Percentiles rank a stretch among this genome's conserved stretches.
phyloP scores from a whole-genome alignment of 2,888 invertebrate genomes.

The Altica lythri region DNA sequence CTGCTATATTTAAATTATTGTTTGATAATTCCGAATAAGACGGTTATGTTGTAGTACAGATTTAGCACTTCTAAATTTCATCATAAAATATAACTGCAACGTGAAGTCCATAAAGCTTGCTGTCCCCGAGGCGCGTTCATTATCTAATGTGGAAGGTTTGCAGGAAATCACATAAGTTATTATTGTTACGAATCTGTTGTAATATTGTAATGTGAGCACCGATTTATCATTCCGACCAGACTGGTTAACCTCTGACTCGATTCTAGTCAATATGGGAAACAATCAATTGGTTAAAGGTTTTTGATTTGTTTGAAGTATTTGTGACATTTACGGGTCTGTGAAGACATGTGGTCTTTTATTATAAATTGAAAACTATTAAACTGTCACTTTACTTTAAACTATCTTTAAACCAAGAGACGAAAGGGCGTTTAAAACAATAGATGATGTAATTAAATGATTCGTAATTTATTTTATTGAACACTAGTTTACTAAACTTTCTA shows the following conservation, averaged over 20 bases:
- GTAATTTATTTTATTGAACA: too few species aligned
- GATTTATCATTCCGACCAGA: slow-evolving; percentile 22
- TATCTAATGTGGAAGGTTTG: slow-evolving; percentile 24
- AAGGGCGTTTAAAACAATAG: too few species aligned
- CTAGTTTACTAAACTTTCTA: too few species aligned
- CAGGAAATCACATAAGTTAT: slow-evolving; percentile 23
- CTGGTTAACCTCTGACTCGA: slow-evolving; percentile 13
- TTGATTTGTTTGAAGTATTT: slow-evolving; percentile 1
- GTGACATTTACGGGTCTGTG: slow-evolving; percentile 2
- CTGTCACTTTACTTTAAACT: neutral
- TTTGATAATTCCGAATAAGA: too few species aligned
- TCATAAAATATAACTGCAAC: slow-evolving; percentile 11
- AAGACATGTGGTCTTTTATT: neutral
- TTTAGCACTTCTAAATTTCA: too few species aligned
- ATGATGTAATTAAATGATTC: too few species aligned
- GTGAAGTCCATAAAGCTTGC: slow-evolving; percentile 8
- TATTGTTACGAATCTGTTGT: slow-evolving; percentile 19
- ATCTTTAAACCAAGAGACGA: too few species aligned
- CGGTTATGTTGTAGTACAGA: too few species aligned
- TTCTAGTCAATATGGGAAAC: slow-evolving; percentile 11
- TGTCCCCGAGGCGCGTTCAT: slow-evolving; percentile 17
- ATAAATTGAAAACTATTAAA: neutral
- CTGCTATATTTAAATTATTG: too few species aligned
- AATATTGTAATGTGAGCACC: slow-evolving; percentile 17
- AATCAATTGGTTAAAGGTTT: slow-evolving; percentile 3